Evolutionary conservation across 37 sponge, comb jelly and placozoan species (phyloP).

Genomic region (Lycopodina hypogea): DNA sequence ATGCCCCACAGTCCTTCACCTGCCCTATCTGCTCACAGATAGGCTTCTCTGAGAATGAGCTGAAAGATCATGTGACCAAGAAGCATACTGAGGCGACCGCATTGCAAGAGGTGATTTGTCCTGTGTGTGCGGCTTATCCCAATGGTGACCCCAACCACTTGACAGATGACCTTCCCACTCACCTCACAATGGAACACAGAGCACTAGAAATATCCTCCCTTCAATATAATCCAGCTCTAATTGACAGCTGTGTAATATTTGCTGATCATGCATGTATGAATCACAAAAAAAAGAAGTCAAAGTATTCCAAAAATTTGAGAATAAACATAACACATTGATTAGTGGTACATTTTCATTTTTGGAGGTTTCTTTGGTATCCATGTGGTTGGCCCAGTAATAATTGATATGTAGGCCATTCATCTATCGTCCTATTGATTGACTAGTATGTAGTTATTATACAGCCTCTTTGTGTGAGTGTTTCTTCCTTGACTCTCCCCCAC

Average conservation of each 20-base stretch:
- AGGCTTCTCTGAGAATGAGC: constrained; percentile 78
- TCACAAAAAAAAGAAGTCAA: background rate
- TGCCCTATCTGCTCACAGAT: constrained; percentile 83
- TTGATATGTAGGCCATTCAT: no score
- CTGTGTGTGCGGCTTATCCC: constrained; percentile 86
- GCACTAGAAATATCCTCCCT: constrained; percentile 54
- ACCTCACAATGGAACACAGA: constrained; percentile 83
- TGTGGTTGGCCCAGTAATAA: no score
- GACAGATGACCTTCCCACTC: constrained; percentile 77
- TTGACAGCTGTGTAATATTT: no score
- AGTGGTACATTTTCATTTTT: no score
- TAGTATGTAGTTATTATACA: no score
- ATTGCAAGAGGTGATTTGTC: constrained; percentile 72
- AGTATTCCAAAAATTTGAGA: background rate
- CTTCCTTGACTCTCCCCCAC: constrained; percentile 26
- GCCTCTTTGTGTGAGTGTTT: background rate
- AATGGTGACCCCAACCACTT: constrained; percentile 76
- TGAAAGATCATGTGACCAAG: constrained; percentile 80
- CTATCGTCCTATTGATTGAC: no score
- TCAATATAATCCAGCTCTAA: background rate
- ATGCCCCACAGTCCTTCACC: constrained; percentile 80
- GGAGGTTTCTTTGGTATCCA: no score
- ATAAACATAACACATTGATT: no score
- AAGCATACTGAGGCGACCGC: constrained; percentile 51
- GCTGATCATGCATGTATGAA: background rate